phyloP scores from a whole-genome alignment of 2,113 vertebrate species.

The Piaya cayana region DNA sequence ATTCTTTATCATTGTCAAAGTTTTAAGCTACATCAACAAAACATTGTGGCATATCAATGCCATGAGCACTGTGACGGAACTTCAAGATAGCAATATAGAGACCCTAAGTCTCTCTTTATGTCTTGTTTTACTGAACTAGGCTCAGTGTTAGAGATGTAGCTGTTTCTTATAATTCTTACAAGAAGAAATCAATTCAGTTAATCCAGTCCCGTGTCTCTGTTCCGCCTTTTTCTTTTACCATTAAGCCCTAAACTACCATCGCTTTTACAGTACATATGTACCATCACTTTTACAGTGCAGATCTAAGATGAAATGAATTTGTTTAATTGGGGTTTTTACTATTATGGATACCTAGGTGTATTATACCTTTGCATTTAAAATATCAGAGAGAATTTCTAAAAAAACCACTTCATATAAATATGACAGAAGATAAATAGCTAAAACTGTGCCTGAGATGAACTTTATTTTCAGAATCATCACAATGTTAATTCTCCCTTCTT shows the following conservation, averaged over 20 bases:
- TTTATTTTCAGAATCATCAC: background rate
- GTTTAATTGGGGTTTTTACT: background rate
- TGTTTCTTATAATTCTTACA: background rate
- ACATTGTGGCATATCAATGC: background rate
- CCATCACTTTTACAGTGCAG: background rate
- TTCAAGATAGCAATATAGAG: background rate
- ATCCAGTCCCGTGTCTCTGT: background rate
- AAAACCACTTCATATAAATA: background rate
- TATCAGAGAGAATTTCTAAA: background rate
- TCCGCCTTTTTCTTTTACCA: background rate
- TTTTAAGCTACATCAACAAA: background rate
- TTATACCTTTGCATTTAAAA: background rate
- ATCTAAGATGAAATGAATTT: background rate
- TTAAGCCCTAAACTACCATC: background rate
- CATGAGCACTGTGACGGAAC: background rate
- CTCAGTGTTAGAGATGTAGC: background rate
- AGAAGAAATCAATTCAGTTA: background rate
- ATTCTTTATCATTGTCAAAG: background rate
- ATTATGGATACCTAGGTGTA: background rate
- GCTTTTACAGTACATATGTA: background rate
- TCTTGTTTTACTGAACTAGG: background rate
- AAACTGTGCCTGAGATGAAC: background rate
- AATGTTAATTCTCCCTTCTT: background rate
- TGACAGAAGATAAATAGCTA: background rate
- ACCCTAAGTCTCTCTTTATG: background rate